Conservation (phyloP, 1,140 invertebrate genomes). For the Diachasma alloeum region DNA sequence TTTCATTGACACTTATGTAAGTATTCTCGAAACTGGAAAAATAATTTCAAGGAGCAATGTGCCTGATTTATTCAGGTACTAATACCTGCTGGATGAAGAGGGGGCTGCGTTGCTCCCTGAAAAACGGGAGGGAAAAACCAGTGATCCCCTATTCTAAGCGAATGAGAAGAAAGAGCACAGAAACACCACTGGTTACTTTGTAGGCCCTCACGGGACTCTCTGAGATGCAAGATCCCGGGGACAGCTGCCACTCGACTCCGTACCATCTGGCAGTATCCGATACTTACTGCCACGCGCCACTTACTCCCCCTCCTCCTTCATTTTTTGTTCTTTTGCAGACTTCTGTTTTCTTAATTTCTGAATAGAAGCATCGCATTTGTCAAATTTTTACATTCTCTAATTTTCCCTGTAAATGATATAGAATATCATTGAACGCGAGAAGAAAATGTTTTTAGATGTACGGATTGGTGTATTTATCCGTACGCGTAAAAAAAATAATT, state of each 20-base stretch:
- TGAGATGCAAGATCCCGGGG: constrained; percentile 6
- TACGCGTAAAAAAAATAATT: no score
- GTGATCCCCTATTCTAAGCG: neutral
- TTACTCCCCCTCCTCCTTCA: constrained; percentile 37
- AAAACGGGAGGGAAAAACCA: neutral
- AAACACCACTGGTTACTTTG: neutral
- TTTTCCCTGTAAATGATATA: no score
- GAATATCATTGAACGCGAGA: no score
- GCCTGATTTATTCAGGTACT: neutral
- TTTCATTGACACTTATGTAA: no score
- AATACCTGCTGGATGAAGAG: neutral
- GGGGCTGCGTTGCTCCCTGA: neutral
- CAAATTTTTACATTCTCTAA: no score
- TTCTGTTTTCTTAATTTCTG: constrained; percentile 1
- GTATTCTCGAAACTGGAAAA: no score
- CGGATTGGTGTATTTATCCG: no score
- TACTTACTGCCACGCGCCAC: constrained; percentile 40
- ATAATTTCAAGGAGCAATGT: neutral
- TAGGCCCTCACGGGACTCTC: neutral
- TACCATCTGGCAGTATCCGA: constrained; percentile 38
- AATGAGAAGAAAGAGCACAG: neutral
- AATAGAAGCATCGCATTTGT: no score
- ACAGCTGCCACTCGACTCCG: constrained; percentile 30
- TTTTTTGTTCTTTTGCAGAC: neutral
- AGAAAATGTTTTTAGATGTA: no score